Evolutionary conservation across 2,888 invertebrate species (phyloP), one percentile per base, ranked within the genome.

Genomic region (Flexamia atlantica): DNA sequence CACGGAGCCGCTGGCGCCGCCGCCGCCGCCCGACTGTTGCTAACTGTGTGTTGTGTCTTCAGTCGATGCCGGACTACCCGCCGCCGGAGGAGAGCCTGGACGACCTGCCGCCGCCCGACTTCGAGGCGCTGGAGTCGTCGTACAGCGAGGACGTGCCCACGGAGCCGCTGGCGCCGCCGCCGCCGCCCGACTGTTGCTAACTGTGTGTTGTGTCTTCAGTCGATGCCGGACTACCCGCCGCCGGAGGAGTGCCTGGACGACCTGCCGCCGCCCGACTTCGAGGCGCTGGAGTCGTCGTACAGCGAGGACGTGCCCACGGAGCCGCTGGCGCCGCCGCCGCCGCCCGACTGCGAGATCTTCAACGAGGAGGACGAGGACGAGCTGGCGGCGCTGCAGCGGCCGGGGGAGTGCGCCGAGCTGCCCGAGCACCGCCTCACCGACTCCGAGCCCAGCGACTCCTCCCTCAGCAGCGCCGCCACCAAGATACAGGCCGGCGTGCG

Each of bases 401-500:
- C 86, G 5, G 85, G 85, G 74, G 86, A 87, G 81, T 86, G 86
- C 79, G 86, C 84, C 53, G 86, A 86, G 60, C 32, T 84, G 50
- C 60, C 81, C n/a, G 68, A 76, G 12, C 53, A 72, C 10, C 28
- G 74, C 14, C 74, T 74, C 10, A 68, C 64, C 1, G 68, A 46
- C 20, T 68, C 42, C 36, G 28, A 76, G 53, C 81, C 84, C 30
- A 32, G 82, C 1, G 72, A 79, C 23, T 53, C 84, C 4, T 85
- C 86, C 17, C 42, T 85, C 74, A 85, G 85, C 7, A 86, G 85
- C 81, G 88, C 88, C 0, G 88, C 87, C 0, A 87, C 88, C 25
- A 87, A 87, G 81, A 88, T 88, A 30, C 87, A 87, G 81, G 88
- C 88, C 14, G 86, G 88, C 7, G 86, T 87, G 17, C 85, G 88